phyloP scores from a whole-genome alignment of 2,797 vertebrate species.

The Enteromius viviparus region DNA sequence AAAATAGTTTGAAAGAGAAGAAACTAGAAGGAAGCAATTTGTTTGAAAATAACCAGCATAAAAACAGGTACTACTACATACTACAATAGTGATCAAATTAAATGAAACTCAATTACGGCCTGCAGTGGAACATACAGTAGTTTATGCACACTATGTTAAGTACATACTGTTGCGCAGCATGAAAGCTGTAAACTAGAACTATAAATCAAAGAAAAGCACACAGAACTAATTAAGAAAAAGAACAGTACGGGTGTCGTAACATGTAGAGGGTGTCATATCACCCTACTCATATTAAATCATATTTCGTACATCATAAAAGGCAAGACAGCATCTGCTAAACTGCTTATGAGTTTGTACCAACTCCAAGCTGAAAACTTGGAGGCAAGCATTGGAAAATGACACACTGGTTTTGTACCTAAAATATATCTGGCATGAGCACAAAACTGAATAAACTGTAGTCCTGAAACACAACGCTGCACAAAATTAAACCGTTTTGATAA shows the following conservation, averaged over 20 bases:
- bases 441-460: constrained; percentile 52
- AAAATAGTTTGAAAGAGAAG: constrained; percentile 52
- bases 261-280: constrained; percentile 70
- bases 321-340: constrained; percentile 79
- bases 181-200: constrained; percentile 61
- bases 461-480: constrained; percentile 55
- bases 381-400: constrained; percentile 66
- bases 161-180: constrained; percentile 54
- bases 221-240: constrained; percentile 62
- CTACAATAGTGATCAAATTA: constrained; percentile 39
- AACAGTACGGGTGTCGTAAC: constrained; percentile 62
- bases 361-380: constrained; percentile 64
- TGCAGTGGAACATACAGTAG: not conserved
- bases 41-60: constrained; percentile 21
- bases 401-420: constrained; percentile 62
- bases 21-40: constrained; percentile 48
- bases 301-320: constrained; percentile 76
- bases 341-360: constrained; percentile 69
- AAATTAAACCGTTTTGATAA: constrained; percentile 51
- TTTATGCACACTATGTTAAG: constrained; percentile 24
- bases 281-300: constrained; percentile 71
- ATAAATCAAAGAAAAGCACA: constrained; percentile 54
- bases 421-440: constrained; percentile 64
- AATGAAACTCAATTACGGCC: constrained; percentile 53
- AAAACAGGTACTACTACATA: constrained; percentile 11